Percentiles rank a stretch among this genome's conserved stretches.
phyloP scores from a whole-genome alignment of 2,113 vertebrate species.

The Heterocephalus glaber region DNA sequence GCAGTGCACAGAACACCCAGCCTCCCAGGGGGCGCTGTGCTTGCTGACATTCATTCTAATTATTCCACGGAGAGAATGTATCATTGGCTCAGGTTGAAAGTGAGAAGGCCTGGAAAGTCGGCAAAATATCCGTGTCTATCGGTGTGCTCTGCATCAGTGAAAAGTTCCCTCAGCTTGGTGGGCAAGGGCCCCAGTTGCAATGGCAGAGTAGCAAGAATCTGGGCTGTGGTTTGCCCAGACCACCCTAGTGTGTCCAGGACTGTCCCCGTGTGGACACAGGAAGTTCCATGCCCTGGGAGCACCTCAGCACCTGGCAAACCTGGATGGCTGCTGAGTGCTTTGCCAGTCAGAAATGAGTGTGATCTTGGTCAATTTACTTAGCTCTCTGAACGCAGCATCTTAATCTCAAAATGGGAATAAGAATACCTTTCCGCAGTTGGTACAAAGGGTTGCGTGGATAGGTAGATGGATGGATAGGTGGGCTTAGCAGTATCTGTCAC shows the following conservation, averaged over 20 bases:
- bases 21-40: neutral
- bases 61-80: neutral
- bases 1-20: rapidly evolving
- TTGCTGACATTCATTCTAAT: neutral
- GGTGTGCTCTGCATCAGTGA: neutral
- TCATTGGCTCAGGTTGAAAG: neutral
- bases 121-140: neutral
- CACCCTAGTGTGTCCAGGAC: neutral
- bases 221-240: neutral
- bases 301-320: neutral
- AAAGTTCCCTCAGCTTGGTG: neutral
- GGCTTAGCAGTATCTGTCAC: neutral
- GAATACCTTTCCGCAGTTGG: neutral
- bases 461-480: neutral
- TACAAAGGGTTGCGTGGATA: neutral
- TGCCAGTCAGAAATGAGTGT: neutral
- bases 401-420: neutral
- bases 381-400: neutral
- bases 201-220: neutral
- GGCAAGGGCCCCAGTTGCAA: neutral
- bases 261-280: neutral
- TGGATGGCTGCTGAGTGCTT: neutral
- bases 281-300: neutral
- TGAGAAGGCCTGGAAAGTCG: neutral
- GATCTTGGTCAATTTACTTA: neutral